phyloP scores from a whole-genome alignment of 2,113 vertebrate species.

The Trochalopteron elliotii region DNA sequence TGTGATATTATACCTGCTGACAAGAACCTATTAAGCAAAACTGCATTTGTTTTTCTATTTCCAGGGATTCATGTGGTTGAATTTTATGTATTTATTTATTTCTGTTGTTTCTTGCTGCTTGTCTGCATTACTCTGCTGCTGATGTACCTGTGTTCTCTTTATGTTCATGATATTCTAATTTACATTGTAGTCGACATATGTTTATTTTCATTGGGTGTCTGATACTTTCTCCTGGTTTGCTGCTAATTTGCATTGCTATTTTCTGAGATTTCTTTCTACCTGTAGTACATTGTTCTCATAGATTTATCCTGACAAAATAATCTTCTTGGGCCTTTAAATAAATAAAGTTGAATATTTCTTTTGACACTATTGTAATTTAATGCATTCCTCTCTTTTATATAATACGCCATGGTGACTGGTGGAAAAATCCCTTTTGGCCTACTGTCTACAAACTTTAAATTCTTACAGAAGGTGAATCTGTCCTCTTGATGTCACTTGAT shows the following conservation, averaged over 20 bases:
- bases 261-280: not conserved
- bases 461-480: not conserved
- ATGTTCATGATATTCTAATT: not conserved
- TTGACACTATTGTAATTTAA: not conserved
- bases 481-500: not conserved
- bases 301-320: not conserved
- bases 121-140: not conserved
- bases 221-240: not conserved
- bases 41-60: not conserved
- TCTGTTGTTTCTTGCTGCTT: not conserved
- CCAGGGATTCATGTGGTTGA: not conserved
- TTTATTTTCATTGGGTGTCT: constrained; percentile 29
- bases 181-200: not conserved
- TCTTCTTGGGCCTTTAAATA: not conserved
- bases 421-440: not conserved
- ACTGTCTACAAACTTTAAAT: not conserved
- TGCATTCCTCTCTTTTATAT: not conserved
- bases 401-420: not conserved
- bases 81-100: constrained; percentile 21
- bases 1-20: not conserved
- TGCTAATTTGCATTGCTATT: not conserved
- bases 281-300: not conserved
- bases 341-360: not conserved
- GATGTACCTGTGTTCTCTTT: constrained; percentile 15
- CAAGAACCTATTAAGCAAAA: not conserved